Conservation (phyloP, 2,113 vertebrate species). For the Forbesichthys agassizii region DNA sequence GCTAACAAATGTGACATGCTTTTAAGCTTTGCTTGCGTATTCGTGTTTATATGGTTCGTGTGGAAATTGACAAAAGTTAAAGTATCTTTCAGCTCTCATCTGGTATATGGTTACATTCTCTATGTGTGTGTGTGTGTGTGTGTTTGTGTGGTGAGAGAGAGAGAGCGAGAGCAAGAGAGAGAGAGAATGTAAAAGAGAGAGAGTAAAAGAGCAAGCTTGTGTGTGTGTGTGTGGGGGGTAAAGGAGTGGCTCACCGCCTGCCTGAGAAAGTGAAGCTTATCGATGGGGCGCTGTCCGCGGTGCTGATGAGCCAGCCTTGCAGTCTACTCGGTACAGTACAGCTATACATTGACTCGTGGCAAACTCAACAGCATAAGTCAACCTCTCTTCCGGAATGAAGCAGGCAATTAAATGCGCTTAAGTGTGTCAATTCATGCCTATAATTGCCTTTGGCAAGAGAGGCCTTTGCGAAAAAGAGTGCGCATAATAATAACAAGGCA, state of each 20-base stretch:
- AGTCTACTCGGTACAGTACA: neutral
- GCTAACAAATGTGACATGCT: conserved; percentile 28
- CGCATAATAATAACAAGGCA: neutral
- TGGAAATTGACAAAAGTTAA: too few species aligned
- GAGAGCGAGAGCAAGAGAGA: neutral
- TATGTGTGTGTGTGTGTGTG: neutral
- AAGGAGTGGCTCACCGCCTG: neutral
- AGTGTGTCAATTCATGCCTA: neutral
- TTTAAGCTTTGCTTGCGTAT: conserved; percentile 23
- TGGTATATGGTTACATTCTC: neutral
- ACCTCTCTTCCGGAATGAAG: neutral
- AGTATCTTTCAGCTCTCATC: conserved; percentile 9
- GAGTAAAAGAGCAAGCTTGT: too few species aligned
- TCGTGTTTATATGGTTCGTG: neutral
- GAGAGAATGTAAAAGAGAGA: neutral
- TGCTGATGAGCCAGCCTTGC: conserved; percentile 40
- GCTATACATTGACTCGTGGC: neutral
- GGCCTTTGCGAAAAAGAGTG: neutral
- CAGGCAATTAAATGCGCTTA: conserved; percentile 2
- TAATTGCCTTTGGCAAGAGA: neutral
- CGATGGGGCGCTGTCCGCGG: conserved; percentile 35
- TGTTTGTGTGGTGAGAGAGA: neutral
- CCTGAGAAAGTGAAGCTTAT: neutral
- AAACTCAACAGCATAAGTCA: conserved; percentile 6
- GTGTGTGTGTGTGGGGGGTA: neutral